Percentiles rank a stretch among this genome's conserved stretches.
phyloP scores from a whole-genome alignment of 2,113 vertebrate genomes.

The Girardinichthys multiradiatus region DNA sequence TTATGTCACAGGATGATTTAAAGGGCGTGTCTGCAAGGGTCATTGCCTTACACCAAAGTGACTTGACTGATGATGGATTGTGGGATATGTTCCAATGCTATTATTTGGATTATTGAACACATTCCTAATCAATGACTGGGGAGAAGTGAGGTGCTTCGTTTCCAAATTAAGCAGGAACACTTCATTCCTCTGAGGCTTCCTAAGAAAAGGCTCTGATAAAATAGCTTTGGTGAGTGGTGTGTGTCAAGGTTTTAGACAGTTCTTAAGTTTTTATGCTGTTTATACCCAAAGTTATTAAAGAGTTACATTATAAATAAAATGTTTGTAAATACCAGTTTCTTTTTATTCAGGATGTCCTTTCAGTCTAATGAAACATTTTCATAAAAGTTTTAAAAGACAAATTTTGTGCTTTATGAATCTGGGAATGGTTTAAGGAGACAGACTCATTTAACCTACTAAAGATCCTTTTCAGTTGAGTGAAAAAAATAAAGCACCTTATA shows the following conservation, averaged over 20 bases:
- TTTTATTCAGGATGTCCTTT: too few species aligned
- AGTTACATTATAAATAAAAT: too few species aligned
- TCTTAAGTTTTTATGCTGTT: too few species aligned
- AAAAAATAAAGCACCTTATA: too few species aligned
- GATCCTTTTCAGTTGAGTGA: too few species aligned
- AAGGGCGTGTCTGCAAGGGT: conserved; percentile 45
- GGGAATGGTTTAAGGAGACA: too few species aligned
- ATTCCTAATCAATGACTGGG: conserved; percentile 55
- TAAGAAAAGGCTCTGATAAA: conserved; percentile 23
- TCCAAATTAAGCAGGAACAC: conserved; percentile 38
- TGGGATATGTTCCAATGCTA: conserved; percentile 39
- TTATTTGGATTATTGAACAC: conserved; percentile 69
- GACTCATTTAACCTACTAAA: too few species aligned
- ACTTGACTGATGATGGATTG: conserved; percentile 51
- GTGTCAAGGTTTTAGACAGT: neutral
- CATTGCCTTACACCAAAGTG: conserved; percentile 49
- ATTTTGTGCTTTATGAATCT: too few species aligned
- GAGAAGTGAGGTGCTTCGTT: conserved; percentile 22
- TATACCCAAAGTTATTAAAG: too few species aligned
- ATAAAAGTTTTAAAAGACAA: too few species aligned
- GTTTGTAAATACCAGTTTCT: too few species aligned
- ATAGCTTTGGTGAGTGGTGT: neutral
- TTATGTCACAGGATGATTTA: conserved; percentile 61
- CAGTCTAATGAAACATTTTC: too few species aligned
- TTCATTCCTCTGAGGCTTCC: conserved; percentile 40